These are phyloP conservation scores for Wiebesia pumilae DNA, from an alignment of 1,140 invertebrate genomes.

Conservation along the genomic window DNA sequence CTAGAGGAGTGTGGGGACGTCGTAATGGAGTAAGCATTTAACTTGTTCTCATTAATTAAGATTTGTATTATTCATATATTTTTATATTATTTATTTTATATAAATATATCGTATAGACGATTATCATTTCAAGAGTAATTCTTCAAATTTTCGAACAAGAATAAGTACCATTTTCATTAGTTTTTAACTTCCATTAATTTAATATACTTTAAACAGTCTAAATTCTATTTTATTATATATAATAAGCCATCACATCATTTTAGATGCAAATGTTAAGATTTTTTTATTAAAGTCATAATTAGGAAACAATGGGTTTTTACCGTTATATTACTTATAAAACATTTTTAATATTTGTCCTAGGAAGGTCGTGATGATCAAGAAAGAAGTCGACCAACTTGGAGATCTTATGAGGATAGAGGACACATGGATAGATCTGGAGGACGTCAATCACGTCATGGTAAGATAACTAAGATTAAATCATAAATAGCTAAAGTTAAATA, in stretches of 20 bases:
- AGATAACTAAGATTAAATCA: not conserved
- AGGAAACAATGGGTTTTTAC: no score
- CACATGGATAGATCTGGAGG: conserved; percentile 17
- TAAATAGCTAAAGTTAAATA: not conserved
- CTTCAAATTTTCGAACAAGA: no score
- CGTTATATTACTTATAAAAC: not conserved
- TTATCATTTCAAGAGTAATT: not conserved
- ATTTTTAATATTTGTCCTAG: not conserved
- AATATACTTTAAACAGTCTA: no score
- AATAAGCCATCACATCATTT: no score
- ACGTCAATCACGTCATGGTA: conserved; percentile 20
- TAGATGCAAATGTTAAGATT: no score
- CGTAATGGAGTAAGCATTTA: conserved; percentile 67
- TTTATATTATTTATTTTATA: conserved; percentile 34
- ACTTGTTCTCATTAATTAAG: not conserved
- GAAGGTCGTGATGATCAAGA: conserved; percentile 49
- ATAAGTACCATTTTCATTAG: no score
- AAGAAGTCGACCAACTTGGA: conserved; percentile 57
- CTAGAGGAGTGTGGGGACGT: conserved; percentile 61
- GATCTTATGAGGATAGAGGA: conserved; percentile 51
- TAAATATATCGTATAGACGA: not conserved
- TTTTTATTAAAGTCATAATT: no score
- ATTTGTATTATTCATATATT: not conserved
- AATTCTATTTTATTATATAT: no score
- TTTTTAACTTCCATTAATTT: no score